Conservation (phyloP, 1,140 invertebrate genomes). For the Rhynchophorus ferrugineus region DNA sequence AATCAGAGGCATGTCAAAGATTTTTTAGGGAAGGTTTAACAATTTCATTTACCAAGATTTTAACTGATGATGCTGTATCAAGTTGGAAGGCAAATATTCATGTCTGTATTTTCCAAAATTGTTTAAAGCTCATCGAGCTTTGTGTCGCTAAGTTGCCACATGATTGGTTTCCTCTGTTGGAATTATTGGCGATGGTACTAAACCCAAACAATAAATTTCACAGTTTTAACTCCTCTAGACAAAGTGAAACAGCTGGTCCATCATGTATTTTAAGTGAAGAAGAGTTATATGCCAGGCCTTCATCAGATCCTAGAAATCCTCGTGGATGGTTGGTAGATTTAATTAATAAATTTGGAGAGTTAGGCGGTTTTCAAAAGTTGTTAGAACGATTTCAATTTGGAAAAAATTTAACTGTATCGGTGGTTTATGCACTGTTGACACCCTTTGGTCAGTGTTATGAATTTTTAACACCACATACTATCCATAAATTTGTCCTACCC, state of each 20-base stretch:
- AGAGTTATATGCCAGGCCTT: slow-evolving; percentile 73
- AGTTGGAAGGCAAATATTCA: slow-evolving; percentile 98
- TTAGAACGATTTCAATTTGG: slow-evolving; percentile 77
- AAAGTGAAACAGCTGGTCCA: slow-evolving; percentile 67
- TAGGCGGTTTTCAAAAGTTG: slow-evolving; percentile 82
- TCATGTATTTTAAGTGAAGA: slow-evolving; percentile 57
- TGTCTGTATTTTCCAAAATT: slow-evolving; percentile 89
- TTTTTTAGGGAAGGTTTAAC: slow-evolving; percentile 93
- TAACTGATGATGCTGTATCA: slow-evolving; percentile 96
- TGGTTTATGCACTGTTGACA: slow-evolving; percentile 76
- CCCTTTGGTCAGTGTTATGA: slow-evolving; percentile 92
- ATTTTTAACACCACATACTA: slow-evolving; percentile 80
- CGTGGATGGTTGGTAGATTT: slow-evolving; percentile 94
- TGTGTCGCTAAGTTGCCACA: slow-evolving; percentile 84
- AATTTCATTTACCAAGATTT: slow-evolving; percentile 92
- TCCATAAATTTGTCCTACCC: slow-evolving; percentile 89
- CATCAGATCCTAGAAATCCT: slow-evolving; percentile 65
- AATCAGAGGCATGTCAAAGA: slow-evolving; percentile 84
- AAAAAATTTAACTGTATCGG: slow-evolving; percentile 64
- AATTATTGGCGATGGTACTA: slow-evolving; percentile 83
- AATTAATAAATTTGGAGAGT: slow-evolving; percentile 86
- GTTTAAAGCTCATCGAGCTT: slow-evolving; percentile 83
- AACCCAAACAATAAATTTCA: slow-evolving; percentile 62
- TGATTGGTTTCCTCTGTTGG: slow-evolving; percentile 89
- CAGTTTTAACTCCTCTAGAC: slow-evolving; percentile 78